Percentiles rank a stretch among this genome's conserved stretches.
phyloP scores from a whole-genome alignment of 2,888 invertebrate genomes.

The Trissolcus brochymenae region DNA sequence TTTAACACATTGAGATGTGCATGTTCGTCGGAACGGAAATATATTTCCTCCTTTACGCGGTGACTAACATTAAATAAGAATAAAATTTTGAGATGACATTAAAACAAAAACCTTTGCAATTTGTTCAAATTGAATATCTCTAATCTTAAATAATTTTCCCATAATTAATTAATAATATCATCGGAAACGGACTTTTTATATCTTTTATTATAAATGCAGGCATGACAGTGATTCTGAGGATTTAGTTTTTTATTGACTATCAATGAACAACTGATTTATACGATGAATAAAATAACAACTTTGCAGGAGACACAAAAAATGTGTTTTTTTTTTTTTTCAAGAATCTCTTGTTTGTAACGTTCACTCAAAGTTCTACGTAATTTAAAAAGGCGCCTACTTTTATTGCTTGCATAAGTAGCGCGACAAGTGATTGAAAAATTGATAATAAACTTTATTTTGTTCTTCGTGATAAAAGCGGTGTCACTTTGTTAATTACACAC shows the following conservation, averaged over 20 bases:
- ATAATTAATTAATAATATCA: conserved; percentile 13
- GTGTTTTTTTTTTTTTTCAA: conserved; percentile 6
- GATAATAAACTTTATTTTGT: background rate
- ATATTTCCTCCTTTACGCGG: too few relatives aligned
- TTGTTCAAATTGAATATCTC: background rate
- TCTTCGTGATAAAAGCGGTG: too few relatives aligned
- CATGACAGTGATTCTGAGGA: background rate
- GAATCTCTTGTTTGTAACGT: too few relatives aligned
- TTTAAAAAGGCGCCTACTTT: too few relatives aligned
- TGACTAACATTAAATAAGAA: too few relatives aligned
- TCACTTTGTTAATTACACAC: background rate
- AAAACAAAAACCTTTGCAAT: too few relatives aligned
- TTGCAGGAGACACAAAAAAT: background rate
- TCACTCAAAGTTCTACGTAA: background rate
- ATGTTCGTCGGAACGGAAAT: too few relatives aligned
- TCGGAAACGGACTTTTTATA: conserved; percentile 4
- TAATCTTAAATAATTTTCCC: conserved; percentile 12
- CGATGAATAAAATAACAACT: conserved; percentile 6
- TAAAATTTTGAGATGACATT: too few relatives aligned
- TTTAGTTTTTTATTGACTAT: background rate
- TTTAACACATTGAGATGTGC: too few relatives aligned
- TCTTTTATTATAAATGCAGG: background rate
- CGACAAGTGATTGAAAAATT: conserved; percentile 6
- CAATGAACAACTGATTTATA: conserved; percentile 20
- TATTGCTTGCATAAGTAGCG: too few relatives aligned